Conservation (phyloP, 1,140 invertebrate genomes). For the Nylanderia fulva region DNA sequence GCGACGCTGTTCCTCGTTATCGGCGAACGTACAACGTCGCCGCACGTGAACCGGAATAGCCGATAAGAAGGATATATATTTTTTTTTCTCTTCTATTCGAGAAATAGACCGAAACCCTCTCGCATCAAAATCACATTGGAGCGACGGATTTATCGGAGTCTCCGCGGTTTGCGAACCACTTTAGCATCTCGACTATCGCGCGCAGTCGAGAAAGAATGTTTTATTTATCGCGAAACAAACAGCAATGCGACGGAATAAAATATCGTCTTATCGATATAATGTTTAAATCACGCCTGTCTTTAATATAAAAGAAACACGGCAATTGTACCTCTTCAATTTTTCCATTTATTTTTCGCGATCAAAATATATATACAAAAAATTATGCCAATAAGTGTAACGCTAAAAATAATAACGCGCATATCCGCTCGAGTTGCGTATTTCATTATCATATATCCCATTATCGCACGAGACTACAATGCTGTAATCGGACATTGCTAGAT, state of each 20-base stretch:
- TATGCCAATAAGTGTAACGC: too few relatives aligned
- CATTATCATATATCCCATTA: slow-evolving; percentile 43
- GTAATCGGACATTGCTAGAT: slow-evolving; percentile 40
- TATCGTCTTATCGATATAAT: neutral
- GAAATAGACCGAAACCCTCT: slow-evolving; percentile 45
- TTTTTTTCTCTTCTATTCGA: slow-evolving; percentile 16
- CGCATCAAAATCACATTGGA: slow-evolving; percentile 29
- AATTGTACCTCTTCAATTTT: neutral
- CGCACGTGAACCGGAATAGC: slow-evolving; percentile 57
- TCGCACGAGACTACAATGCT: slow-evolving; percentile 21
- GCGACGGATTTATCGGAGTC: slow-evolving; percentile 40
- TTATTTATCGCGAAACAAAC: neutral
- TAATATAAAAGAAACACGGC: too few relatives aligned
- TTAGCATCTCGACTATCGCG: neutral
- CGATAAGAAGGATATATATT: slow-evolving; percentile 40
- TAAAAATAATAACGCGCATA: neutral
- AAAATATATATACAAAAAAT: neutral
- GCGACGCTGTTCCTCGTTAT: slow-evolving; percentile 49
- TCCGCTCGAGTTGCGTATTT: slow-evolving; percentile 11
- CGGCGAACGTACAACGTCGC: slow-evolving; percentile 15
- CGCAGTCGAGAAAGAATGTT: slow-evolving; percentile 15
- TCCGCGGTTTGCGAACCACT: slow-evolving; percentile 9
- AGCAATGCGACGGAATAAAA: neutral
- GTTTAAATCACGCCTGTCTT: neutral
- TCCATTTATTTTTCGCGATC: neutral